phyloP scores from a whole-genome alignment of 2,888 invertebrate genomes.

The Clivina fossor region DNA sequence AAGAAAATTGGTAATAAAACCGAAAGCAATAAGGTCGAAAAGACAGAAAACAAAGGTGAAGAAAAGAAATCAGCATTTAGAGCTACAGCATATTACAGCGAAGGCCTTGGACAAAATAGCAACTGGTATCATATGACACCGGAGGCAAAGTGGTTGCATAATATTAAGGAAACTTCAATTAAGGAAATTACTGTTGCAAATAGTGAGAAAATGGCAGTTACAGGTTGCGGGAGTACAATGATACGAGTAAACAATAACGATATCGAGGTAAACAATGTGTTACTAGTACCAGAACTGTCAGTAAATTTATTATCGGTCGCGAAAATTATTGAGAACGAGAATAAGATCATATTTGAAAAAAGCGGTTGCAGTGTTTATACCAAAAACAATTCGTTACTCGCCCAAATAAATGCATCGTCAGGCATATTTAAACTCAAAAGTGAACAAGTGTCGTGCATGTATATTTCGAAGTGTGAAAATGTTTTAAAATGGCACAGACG shows the following conservation, averaged over 20 bases:
- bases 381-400: conserved; percentile 7
- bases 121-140: conserved; percentile 24
- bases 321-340: conserved; percentile 17
- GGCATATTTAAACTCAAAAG: conserved; percentile 12
- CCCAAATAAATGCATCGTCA: conserved; percentile 5
- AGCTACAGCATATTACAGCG: not conserved
- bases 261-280: conserved; percentile 17
- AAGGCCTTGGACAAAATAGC: conserved; percentile 3
- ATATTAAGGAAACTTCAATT: not conserved
- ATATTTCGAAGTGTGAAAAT: conserved; percentile 5
- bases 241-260: conserved; percentile 15
- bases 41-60: not conserved
- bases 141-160: conserved; percentile 1
- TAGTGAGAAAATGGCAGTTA: conserved; percentile 4
- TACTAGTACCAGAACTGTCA: conserved; percentile 19
- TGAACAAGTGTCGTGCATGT: conserved; percentile 15
- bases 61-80: conserved; percentile 1
- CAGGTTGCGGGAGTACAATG: not conserved
- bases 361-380: conserved; percentile 14
- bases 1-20: conserved; percentile 5
- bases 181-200: conserved; percentile 10
- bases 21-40: too few species aligned
- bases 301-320: conserved; percentile 20
- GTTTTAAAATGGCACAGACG: conserved; percentile 30
- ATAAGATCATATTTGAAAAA: conserved; percentile 16